Conservation (phyloP, 2,797 vertebrate species). For the Echiichthys vipera region DNA sequence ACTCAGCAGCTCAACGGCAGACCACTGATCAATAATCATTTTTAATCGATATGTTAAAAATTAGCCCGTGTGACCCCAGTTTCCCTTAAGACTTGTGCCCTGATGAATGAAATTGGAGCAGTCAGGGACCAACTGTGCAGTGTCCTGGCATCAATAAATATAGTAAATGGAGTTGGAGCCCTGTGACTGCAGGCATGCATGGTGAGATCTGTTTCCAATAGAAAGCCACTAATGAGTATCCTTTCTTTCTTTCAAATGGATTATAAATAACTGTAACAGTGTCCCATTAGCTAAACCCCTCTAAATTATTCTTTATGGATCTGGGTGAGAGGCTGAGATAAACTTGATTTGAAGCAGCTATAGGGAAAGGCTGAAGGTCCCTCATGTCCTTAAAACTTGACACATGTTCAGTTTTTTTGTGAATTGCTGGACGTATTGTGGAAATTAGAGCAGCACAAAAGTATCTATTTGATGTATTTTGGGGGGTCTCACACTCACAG, state of each 20-base stretch:
- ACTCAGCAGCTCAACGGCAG: not conserved
- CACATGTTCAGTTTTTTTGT: not conserved
- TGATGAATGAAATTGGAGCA: slow-evolving; percentile 16
- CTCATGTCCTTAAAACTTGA: not conserved
- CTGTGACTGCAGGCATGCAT: slow-evolving; percentile 14
- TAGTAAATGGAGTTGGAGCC: slow-evolving; percentile 23
- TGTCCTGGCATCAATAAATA: slow-evolving; percentile 12
- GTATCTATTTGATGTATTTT: not conserved
- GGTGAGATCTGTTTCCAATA: slow-evolving; percentile 15
- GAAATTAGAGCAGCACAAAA: slow-evolving; percentile 1
- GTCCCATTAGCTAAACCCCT: slow-evolving; percentile 34
- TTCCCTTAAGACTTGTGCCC: not conserved
- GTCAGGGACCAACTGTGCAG: not conserved
- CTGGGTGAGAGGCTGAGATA: slow-evolving; percentile 6
- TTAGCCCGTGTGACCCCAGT: not conserved
- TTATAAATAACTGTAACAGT: slow-evolving; percentile 37
- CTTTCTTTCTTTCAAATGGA: slow-evolving; percentile 23
- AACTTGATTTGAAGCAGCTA: slow-evolving; percentile 17
- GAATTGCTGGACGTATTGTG: not conserved
- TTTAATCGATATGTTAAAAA: slow-evolving; percentile 6
- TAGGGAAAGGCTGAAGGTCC: slow-evolving; percentile 14
- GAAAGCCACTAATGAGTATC: slow-evolving; percentile 51
- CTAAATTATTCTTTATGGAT: slow-evolving; percentile 10
- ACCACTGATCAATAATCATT: not conserved
- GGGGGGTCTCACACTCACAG: not conserved